Evolutionary conservation across 2,113 vertebrate species (phyloP).

Genomic region (Pica pica): DNA sequence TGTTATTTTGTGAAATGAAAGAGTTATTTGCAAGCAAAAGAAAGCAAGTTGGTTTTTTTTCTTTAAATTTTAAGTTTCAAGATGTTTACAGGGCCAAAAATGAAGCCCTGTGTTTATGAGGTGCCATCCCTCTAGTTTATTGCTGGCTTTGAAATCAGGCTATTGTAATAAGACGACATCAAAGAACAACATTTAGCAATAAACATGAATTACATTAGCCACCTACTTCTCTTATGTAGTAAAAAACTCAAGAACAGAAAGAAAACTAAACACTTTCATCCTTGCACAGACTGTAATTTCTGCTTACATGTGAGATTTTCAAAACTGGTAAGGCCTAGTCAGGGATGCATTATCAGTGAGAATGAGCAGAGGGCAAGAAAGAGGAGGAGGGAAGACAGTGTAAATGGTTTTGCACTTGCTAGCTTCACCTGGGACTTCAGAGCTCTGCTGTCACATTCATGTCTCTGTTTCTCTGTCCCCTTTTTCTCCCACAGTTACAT

Average conservation of each 20-base stretch:
- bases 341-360: neutral
- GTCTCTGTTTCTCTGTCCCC: neutral
- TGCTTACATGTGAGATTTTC: neutral
- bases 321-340: neutral
- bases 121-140: slow-evolving; percentile 2
- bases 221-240: neutral
- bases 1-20: neutral
- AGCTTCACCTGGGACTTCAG: neutral
- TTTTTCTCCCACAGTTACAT: neutral
- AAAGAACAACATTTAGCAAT: slow-evolving; percentile 33
- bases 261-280: neutral
- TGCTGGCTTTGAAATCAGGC: neutral
- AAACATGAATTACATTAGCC: slow-evolving; percentile 9
- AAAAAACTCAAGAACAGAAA: neutral
- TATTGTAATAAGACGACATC: slow-evolving; percentile 24
- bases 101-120: neutral
- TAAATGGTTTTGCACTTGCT: neutral
- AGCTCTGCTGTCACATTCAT: neutral
- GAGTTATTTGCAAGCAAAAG: neutral
- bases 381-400: neutral
- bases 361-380: neutral
- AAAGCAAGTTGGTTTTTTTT: neutral
- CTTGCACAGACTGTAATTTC: neutral
- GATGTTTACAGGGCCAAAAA: neutral
- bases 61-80: neutral